Percentiles rank a stretch among this genome's conserved stretches.
These are phyloP conservation scores for Pseudochaenichthys georgianus DNA, from an alignment of 2,797 vertebrate species.

Conservation along the genomic window DNA sequence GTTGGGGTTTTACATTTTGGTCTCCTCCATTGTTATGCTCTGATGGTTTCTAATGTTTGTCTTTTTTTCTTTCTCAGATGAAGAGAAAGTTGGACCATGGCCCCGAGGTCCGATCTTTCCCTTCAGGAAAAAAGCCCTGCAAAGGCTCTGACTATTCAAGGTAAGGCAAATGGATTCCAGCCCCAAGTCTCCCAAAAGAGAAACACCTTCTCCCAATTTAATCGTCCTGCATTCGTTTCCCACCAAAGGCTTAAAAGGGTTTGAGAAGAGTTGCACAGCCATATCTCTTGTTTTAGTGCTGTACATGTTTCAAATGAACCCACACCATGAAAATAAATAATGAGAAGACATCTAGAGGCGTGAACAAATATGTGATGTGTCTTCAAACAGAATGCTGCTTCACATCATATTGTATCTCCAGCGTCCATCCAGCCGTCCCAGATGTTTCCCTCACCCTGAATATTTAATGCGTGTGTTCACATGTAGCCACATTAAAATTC, in stretches of 20 bases:
- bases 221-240: constrained; percentile 22
- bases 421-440: constrained; percentile 51
- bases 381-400: constrained; percentile 52
- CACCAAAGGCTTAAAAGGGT: constrained; percentile 4
- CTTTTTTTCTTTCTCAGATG: constrained; percentile 90
- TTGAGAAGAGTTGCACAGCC: neutral
- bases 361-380: constrained; percentile 32
- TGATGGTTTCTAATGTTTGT: constrained; percentile 38
- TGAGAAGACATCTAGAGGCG: constrained; percentile 17
- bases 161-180: constrained; percentile 78
- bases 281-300: constrained; percentile 2
- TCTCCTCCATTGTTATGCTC: neutral
- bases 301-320: constrained; percentile 25
- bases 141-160: constrained; percentile 98
- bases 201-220: neutral
- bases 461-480: constrained; percentile 75
- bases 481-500: constrained; percentile 77
- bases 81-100: constrained; percentile 99
- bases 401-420: constrained; percentile 37
- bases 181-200: constrained; percentile 2
- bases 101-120: constrained; percentile 99
- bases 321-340: constrained; percentile 9
- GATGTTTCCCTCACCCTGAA: constrained; percentile 69
- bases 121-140: constrained; percentile 99
- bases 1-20: neutral